Base-by-base conservation (phyloP, 2,797 vertebrate genomes). In the Buceros bicornis region DNA sequence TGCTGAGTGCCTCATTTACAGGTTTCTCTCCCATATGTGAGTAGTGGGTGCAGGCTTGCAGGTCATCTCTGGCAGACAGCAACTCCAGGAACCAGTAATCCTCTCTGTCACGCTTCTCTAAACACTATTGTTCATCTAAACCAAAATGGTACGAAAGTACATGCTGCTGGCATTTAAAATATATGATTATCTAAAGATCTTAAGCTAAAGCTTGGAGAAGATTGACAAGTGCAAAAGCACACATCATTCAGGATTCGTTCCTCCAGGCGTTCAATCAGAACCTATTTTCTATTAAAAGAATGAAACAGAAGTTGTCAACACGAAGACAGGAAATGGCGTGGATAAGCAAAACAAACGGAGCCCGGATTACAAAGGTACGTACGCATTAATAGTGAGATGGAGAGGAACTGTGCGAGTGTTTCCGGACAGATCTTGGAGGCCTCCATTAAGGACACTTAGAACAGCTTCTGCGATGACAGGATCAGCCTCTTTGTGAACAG, bases 221-320 rank as follows among this genome's bases (percentile, higher is more conserved):
- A 96, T 94, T 96, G 96, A 93, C 96, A 95, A 93, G 96, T 96
- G 90, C 92, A 96, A 96, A 97, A 95, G 84, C 93, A 93, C 87
- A 67, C 82, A 64, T 96, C 89, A 56, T 77, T 93, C 95, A 82
- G 40, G 60, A 91, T 92, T 91, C 67, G 3, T 77, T 87, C 82
- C 93, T 96, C 60, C 87, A 77, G 95, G 91, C 87, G 0, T 70
- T 94, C 87, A 17, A 29, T 93, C 93, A 73, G 69, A 70, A 87
- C 57, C 70, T 93, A 31, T 93, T 95, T 97, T 91, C 92, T 95
- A 89, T 96, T 95, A 92, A 95, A 95, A 94, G 94, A 92, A 73
- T 35, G 62, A 93, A 89, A 84, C 84, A 53, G 4, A 87, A 92
- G 88, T 71, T 93, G 90, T 90, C 86, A 92, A 82, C 89, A 31